Conservation (phyloP, 1,140 invertebrate species). For the Procambarus clarkii region DNA sequence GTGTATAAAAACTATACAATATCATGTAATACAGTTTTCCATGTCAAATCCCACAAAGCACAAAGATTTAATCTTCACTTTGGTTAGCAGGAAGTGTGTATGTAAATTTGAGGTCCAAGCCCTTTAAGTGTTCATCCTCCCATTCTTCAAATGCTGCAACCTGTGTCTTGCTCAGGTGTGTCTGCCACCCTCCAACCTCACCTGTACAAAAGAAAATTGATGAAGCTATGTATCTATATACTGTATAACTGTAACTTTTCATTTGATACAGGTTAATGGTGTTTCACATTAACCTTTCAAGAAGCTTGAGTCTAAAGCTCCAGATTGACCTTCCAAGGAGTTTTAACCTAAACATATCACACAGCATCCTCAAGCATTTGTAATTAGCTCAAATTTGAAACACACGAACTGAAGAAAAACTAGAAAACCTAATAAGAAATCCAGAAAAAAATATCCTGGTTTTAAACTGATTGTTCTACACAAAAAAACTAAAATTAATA, state of each 20-base stretch:
- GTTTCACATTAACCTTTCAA: background rate
- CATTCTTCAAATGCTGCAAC: slow-evolving; percentile 62
- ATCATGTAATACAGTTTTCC: too few species aligned
- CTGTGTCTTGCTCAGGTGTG: slow-evolving; percentile 34
- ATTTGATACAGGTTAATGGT: background rate
- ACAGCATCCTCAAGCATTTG: too few species aligned
- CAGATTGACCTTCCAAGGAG: background rate
- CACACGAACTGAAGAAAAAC: too few species aligned
- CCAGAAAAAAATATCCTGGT: too few species aligned
- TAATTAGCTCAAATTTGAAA: too few species aligned
- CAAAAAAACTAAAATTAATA: too few species aligned
- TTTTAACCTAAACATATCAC: background rate
- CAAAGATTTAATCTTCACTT: too few species aligned
- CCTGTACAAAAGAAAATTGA: slow-evolving; percentile 42
- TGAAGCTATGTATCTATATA: background rate
- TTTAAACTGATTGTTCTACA: too few species aligned
- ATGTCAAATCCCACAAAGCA: too few species aligned
- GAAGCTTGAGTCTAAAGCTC: background rate
- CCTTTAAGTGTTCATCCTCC: slow-evolving; percentile 32
- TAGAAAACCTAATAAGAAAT: too few species aligned
- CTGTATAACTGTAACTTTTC: too few species aligned
- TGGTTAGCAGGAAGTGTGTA: background rate
- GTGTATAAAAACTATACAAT: too few species aligned
- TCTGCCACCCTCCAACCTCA: slow-evolving; percentile 68
- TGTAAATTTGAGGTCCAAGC: slow-evolving; percentile 18